Evolutionary conservation across 2,797 vertebrate species (phyloP), one percentile per base, ranked within the genome.

Genomic region (Lophura swinhoii): DNA sequence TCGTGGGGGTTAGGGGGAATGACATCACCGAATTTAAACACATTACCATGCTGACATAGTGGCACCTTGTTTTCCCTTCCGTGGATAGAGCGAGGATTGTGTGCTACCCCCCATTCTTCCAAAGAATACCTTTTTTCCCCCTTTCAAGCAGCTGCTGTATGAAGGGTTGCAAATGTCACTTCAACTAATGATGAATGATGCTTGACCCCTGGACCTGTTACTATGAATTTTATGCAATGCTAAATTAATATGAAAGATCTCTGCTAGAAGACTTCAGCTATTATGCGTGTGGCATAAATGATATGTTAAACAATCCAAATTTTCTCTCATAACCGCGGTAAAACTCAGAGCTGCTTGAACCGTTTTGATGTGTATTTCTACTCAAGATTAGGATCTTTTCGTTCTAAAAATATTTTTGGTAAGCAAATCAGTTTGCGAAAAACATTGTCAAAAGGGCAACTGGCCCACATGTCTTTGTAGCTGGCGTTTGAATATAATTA

Each of bases 101-200:
- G 96, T 97, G 98, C 97, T 93, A 92, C 90, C 96, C 97, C 97
- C 97, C 97, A 95, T 97, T 97, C 98, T 97, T 98, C 97, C 97
- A 98, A 99, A 99, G 98, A 99, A 99, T 98, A 99, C 98, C 98
- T 99, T 98, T 98, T 97, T 97, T 97, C 94, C 95, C 93, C 94
- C 96, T 97, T 97, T 97, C 97, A 96, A 96, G 97, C 98, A 98
- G 98, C 98, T 98, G 98, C 96, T 95, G 93, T 97, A 97, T 97
- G 97, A 98, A 98, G 98, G 98, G 98, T 98, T 98, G 98, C 98
- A 99, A 99, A 99, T 99, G 98, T 98, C 99, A 98, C 98, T 98
- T 98, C 98, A 98, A 97, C 97, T 98, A 98, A 98, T 99, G 98
- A 99, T 99, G 98, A 99, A 99, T 99, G 99, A 98, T 98, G 97